These are phyloP conservation scores for Sebastes trivittatus DNA, from an alignment of 2,797 vertebrate genomes.

Conservation along the genomic window DNA sequence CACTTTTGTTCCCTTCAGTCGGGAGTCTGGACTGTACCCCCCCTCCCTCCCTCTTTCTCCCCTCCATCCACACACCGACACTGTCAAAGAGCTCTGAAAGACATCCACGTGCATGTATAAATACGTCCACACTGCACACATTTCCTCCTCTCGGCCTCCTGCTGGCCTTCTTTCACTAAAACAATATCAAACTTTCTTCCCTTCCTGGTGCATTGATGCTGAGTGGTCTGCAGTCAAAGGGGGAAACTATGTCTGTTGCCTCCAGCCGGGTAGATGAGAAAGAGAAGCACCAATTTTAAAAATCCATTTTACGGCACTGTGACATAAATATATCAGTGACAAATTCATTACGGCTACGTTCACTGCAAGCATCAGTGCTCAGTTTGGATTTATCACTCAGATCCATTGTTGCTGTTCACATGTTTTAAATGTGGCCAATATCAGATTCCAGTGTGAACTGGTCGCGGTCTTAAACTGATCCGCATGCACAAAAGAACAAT, in stretches of 20 bases:
- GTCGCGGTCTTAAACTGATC: too few species aligned
- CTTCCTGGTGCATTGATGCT: neutral
- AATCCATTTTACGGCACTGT: neutral
- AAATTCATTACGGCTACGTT: neutral
- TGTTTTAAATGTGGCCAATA: too few species aligned
- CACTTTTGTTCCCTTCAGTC: conserved; percentile 36
- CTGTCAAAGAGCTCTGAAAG: neutral
- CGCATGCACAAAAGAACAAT: too few species aligned
- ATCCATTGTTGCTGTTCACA: neutral
- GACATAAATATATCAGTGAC: neutral
- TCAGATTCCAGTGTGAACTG: too few species aligned
- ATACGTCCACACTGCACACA: neutral
- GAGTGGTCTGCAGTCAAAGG: neutral
- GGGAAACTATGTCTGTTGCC: neutral
- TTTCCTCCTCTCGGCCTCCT: conserved; percentile 30
- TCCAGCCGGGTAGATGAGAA: neutral
- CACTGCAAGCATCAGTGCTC: neutral
- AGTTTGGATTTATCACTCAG: neutral
- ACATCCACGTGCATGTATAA: neutral
- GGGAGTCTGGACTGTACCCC: conserved; percentile 10
- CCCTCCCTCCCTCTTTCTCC: neutral
- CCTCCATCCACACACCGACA: neutral
- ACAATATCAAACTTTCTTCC: conserved; percentile 15
- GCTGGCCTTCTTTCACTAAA: conserved; percentile 4
- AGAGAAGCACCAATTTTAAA: neutral